A percentile compares a stretch with the other conserved stretches of the same genome.
Conservation (phyloP, 2,888 invertebrate genomes). For the Auanema freiburgensis region DNA sequence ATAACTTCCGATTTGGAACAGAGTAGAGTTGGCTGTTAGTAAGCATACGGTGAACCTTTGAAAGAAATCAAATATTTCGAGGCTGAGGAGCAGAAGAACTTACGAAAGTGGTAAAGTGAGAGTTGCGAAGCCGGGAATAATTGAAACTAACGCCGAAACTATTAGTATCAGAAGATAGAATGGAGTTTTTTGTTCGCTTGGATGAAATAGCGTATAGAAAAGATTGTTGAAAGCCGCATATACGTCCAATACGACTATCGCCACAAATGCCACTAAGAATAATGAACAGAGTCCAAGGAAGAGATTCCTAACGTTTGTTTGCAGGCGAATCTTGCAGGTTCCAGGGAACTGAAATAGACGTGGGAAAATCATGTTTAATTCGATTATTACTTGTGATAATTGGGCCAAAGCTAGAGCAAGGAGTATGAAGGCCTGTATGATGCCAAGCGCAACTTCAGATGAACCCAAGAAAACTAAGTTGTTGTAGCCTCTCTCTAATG, state of each 20-base stretch:
- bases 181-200: constrained; percentile 15
- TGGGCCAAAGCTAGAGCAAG: no score
- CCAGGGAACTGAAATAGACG: no score
- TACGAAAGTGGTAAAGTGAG: constrained; percentile 15
- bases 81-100: neutral
- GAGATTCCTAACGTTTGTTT: no score
- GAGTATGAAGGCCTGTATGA: no score
- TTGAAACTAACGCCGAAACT: constrained; percentile 8
- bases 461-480: no score
- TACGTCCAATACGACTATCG: constrained; percentile 12
- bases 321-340: no score
- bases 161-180: constrained; percentile 9
- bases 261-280: constrained; percentile 3
- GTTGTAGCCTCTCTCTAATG: no score
- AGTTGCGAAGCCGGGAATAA: constrained; percentile 3
- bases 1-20: constrained; percentile 19
- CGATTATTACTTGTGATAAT: no score
- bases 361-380: no score
- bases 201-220: constrained; percentile 20
- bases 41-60: constrained; percentile 9
- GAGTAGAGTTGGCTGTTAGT: constrained; percentile 13
- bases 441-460: no score
- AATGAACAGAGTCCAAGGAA: neutral
- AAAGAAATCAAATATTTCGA: neutral
- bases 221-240: constrained; percentile 8